Evolutionary conservation across 2,888 invertebrate species (phyloP), one percentile per base, ranked within the genome.

Genomic region (Ceraclea dissimilis): DNA sequence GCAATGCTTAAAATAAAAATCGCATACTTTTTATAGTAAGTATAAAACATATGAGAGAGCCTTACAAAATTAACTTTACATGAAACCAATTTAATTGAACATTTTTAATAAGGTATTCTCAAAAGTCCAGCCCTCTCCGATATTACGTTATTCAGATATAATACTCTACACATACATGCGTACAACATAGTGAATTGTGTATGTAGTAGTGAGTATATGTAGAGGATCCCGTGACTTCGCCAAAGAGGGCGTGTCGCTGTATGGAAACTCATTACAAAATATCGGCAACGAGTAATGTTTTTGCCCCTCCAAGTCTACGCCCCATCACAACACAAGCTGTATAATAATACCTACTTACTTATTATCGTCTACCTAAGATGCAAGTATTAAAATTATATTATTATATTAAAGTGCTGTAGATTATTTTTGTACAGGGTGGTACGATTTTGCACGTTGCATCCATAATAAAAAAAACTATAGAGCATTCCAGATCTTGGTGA

Each of bases 201-300:
- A 51, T 46, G 26, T 26, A 10, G 26, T 26, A 26, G 26, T 26
- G n/a, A 26, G 26, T 10, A 26, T 10, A n/a, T n/a, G n/a, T n/a
- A n/a, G 26, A 26, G 10, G 4, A 26, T 26, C 26, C 26, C 26
- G 10, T 26, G 26, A 26, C 26, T 26, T 6, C 26, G 10, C 26
- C 26, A 10, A 26, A 10, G 39, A 49, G 60, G 61, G 61, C 61
- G 61, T 59, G 47, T 20, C 58, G 50, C 56, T 53, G 55, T 59
- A 54, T 26, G 59, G 49, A 61, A 61, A 61, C 61, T 59, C 61
- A 61, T 61, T 61, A 61, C 59, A 54, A 59, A 59, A 57, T 61
- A 61, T 61, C 59, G 61, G 59, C 56, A 56, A 52, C 50, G 60
- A 49, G 31, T 21, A 49, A 22, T 49, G 51, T 44, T 52, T 19